Conservation (phyloP, 2,797 vertebrate genomes). For the Acrocephalus scirpaceus region DNA sequence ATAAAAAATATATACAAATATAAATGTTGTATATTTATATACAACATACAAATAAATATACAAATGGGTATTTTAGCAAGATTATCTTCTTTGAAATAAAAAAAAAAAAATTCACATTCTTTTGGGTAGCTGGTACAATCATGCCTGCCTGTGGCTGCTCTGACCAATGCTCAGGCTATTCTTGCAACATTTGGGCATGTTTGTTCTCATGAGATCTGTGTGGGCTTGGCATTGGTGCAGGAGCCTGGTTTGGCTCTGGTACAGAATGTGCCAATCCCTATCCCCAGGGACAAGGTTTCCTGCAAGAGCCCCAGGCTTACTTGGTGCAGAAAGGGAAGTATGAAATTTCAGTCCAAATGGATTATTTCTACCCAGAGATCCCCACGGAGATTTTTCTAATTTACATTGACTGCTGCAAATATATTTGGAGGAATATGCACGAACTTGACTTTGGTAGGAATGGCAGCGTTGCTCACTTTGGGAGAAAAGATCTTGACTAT, state of each 20-base stretch:
- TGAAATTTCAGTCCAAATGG: neutral
- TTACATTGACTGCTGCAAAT: neutral
- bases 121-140: neutral
- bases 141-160: neutral
- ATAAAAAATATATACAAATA: neutral
- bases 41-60: neutral
- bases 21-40: too few species aligned
- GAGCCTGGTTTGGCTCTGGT: neutral
- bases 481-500: neutral
- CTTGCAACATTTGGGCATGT: neutral
- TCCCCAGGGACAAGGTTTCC: neutral
- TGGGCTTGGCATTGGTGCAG: neutral
- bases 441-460: neutral
- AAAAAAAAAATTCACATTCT: neutral
- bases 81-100: neutral
- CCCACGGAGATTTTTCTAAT: neutral
- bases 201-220: neutral
- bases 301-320: neutral
- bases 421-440: neutral
- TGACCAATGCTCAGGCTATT: neutral
- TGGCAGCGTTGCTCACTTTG: neutral
- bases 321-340: neutral
- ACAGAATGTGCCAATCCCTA: neutral
- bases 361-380: neutral
- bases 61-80: neutral